Percentiles rank a stretch among this genome's conserved stretches.
Evolutionary conservation across 37 sponge, comb jelly and placozoan species (phyloP).

Genomic region (Halichondria panicea): DNA sequence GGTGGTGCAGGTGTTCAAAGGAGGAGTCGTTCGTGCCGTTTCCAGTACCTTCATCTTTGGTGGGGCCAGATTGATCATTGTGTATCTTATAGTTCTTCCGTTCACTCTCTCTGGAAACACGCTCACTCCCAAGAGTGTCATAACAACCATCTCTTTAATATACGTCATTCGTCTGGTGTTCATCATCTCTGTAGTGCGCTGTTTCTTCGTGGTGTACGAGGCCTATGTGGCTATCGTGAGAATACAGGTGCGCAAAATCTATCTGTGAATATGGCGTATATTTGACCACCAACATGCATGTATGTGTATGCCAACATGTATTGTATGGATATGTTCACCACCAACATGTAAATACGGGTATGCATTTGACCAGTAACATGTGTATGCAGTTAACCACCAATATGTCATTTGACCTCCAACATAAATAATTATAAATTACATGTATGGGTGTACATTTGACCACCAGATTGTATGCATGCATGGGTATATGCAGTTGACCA

Average conservation of each 20-base stretch:
- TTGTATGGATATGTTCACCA: too few relatives aligned
- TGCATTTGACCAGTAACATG: too few relatives aligned
- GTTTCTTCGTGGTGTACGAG: conserved; percentile 18
- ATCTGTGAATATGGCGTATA: too few relatives aligned
- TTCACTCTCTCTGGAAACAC: conserved; percentile 15
- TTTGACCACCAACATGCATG: too few relatives aligned
- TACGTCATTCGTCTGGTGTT: conserved; percentile 15
- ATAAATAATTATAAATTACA: too few relatives aligned
- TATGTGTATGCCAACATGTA: too few relatives aligned
- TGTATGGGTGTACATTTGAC: too few relatives aligned
- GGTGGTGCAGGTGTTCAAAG: not conserved
- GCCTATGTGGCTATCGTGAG: conserved; percentile 27
- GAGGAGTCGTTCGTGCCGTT: conserved; percentile 14
- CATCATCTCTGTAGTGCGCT: conserved; percentile 7
- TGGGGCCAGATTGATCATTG: not conserved
- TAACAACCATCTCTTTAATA: conserved; percentile 33
- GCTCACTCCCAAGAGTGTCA: conserved; percentile 29
- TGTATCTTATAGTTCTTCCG: conserved; percentile 9
- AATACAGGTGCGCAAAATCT: conserved; percentile 64
- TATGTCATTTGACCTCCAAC: too few relatives aligned
- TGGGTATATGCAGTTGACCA: too few relatives aligned
- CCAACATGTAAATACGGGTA: too few relatives aligned
- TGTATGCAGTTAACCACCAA: too few relatives aligned
- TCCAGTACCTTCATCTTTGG: not conserved
- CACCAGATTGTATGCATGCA: too few relatives aligned